These are phyloP conservation scores for Labia minor DNA, from an alignment of 2,888 invertebrate genomes.

Conservation along the genomic window DNA sequence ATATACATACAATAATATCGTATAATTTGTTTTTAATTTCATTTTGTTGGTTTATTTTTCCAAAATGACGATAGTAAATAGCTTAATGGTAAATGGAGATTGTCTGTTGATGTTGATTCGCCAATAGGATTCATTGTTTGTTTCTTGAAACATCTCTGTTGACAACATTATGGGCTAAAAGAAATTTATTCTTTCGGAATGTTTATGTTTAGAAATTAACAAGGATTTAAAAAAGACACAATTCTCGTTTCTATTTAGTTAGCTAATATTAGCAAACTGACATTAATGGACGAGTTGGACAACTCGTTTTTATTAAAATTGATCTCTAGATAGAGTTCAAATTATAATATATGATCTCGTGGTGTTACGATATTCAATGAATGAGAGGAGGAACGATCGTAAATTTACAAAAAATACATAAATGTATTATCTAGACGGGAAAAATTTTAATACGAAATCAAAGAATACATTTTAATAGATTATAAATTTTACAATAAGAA, in stretches of 20 bases:
- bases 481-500: too few relatives aligned
- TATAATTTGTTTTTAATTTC: slow-evolving; percentile 2
- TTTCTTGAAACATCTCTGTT: slow-evolving; percentile 2
- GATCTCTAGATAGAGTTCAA: too few relatives aligned
- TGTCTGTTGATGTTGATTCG: not conserved
- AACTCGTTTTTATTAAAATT: too few relatives aligned
- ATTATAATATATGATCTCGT: too few relatives aligned
- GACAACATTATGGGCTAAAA: slow-evolving; percentile 13
- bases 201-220: slow-evolving; percentile 7
- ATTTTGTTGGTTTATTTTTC: slow-evolving; percentile 4
- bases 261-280: not conserved
- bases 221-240: not conserved
- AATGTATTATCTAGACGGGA: too few relatives aligned
- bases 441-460: too few relatives aligned
- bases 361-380: too few relatives aligned
- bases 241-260: not conserved
- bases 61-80: not conserved
- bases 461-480: too few relatives aligned
- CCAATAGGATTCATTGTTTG: slow-evolving; percentile 1
- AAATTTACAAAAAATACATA: too few relatives aligned
- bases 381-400: too few relatives aligned
- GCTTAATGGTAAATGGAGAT: not conserved
- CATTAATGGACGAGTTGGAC: not conserved
- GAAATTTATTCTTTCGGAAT: slow-evolving; percentile 2
- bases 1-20: too few relatives aligned